Evolutionary conservation across 2,888 invertebrate genomes (phyloP).

Genomic region (Steinernema carpocapsae): DNA sequence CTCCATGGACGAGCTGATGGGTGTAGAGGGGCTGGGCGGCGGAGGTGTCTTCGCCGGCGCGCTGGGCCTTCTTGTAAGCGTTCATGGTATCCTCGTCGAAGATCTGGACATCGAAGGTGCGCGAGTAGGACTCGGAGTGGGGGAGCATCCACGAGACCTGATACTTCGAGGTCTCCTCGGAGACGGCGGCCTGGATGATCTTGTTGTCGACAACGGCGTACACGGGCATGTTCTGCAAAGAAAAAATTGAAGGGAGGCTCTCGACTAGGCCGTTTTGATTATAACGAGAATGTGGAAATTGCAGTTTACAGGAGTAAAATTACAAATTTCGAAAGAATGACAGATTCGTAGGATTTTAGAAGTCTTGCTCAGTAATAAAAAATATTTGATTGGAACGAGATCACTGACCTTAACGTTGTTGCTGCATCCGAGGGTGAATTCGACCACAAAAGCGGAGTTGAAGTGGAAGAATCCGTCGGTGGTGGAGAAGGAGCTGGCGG

Average conservation of each 20-base stretch:
- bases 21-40: slow-evolving; percentile 78
- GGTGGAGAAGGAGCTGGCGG: slow-evolving; percentile 85
- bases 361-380: too few relatives aligned
- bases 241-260: background rate
- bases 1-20: slow-evolving; percentile 78
- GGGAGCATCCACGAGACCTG: slow-evolving; percentile 94
- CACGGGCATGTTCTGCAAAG: slow-evolving; percentile 75
- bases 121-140: slow-evolving; percentile 81
- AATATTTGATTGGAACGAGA: background rate
- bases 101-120: slow-evolving; percentile 81
- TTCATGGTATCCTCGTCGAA: slow-evolving; percentile 92
- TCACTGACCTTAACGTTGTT: slow-evolving; percentile 71
- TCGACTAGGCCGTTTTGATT: too few relatives aligned
- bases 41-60: slow-evolving; percentile 76
- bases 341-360: too few relatives aligned
- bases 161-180: slow-evolving; percentile 79
- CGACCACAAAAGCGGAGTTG: slow-evolving; percentile 86
- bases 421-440: slow-evolving; percentile 83
- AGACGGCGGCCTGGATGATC: slow-evolving; percentile 82
- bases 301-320: too few relatives aligned
- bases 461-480: slow-evolving; percentile 89
- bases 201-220: slow-evolving; percentile 88
- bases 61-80: slow-evolving; percentile 77
- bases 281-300: too few relatives aligned
- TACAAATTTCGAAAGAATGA: too few relatives aligned